Evolutionary conservation across 2,113 vertebrate genomes (phyloP).

Genomic region (Mesitornis unicolor): DNA sequence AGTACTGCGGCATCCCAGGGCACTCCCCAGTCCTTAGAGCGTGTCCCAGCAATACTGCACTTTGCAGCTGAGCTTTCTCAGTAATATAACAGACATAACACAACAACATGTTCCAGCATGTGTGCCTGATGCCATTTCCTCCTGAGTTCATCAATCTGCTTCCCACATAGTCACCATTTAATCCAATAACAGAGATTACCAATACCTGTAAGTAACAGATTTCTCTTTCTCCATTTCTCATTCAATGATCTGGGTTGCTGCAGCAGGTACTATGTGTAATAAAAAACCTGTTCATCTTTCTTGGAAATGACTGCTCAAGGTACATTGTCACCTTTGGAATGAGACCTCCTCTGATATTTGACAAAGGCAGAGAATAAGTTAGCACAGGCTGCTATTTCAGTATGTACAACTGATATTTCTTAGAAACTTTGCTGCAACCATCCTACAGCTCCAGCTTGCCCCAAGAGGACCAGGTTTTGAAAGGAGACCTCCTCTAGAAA

Average conservation of each 20-base stretch:
- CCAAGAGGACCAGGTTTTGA: background rate
- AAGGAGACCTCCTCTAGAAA: background rate
- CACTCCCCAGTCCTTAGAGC: fast-evolving
- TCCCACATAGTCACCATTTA: background rate
- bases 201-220: background rate
- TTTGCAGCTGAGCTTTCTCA: background rate
- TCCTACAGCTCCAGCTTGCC: background rate
- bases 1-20: background rate
- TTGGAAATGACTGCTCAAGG: background rate
- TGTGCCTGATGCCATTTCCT: background rate
- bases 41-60: background rate
- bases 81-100: background rate
- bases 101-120: background rate
- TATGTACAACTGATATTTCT: background rate
- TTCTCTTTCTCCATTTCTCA: background rate
- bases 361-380: background rate
- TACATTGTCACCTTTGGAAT: background rate
- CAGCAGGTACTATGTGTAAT: background rate
- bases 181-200: background rate
- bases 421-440: background rate
- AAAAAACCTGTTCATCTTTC: background rate
- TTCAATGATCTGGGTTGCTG: background rate
- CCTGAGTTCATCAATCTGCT: background rate
- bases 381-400: background rate
- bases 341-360: background rate